These are phyloP conservation scores for Sparus aurata DNA, from an alignment of 2,797 vertebrate genomes.

Conservation along the genomic window DNA sequence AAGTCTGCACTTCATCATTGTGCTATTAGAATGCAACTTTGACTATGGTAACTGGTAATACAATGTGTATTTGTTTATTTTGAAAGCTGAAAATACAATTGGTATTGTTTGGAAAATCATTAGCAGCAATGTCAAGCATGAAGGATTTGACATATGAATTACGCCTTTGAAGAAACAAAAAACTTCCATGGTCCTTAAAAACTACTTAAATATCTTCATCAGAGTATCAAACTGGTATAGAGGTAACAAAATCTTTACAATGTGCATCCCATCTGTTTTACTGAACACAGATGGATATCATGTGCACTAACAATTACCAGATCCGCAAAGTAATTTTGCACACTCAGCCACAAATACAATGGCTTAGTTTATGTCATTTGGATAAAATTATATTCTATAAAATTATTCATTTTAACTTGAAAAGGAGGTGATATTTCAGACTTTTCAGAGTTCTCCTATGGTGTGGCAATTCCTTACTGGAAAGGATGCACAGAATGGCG, in stretches of 20 bases:
- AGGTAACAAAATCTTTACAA: background rate
- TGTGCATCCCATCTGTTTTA: slow-evolving; percentile 45
- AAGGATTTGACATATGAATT: background rate
- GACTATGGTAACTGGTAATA: background rate
- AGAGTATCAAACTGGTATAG: slow-evolving; percentile 17
- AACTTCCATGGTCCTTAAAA: background rate
- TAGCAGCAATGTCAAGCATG: background rate
- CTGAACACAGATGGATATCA: slow-evolving; percentile 19
- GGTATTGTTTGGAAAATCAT: background rate
- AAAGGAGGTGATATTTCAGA: too few relatives aligned
- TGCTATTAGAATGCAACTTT: background rate
- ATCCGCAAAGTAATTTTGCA: background rate
- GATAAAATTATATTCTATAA: too few relatives aligned
- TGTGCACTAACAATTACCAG: slow-evolving; percentile 1
- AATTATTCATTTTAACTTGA: too few relatives aligned
- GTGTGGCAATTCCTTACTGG: too few relatives aligned
- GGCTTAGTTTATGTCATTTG: background rate
- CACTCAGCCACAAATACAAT: background rate
- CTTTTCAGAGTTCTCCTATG: too few relatives aligned
- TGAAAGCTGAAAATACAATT: background rate
- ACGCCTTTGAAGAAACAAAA: background rate
- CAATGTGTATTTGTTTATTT: background rate
- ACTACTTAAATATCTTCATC: background rate
- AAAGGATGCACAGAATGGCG: too few relatives aligned
- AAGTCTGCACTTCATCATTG: background rate